Evolutionary conservation across 1,140 invertebrate species (phyloP).

Genomic region (Bombus confusus): DNA sequence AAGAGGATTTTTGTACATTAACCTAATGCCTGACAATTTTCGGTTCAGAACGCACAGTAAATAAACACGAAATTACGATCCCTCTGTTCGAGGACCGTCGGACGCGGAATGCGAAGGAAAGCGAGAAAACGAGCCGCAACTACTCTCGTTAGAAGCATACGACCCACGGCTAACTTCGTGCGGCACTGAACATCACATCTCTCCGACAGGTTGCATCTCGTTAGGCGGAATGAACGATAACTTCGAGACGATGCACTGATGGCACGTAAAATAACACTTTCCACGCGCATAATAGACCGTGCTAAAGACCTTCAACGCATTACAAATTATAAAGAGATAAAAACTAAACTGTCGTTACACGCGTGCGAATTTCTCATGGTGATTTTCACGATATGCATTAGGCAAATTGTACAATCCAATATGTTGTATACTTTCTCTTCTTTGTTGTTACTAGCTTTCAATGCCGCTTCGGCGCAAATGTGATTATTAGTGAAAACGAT

Average conservation of each 20-base stretch:
- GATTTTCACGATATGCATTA: background rate
- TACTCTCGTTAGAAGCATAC: constrained; percentile 51
- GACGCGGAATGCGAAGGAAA: constrained; percentile 33
- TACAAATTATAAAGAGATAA: background rate
- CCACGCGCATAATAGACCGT: background rate
- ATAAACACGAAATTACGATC: constrained; percentile 51
- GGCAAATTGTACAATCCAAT: too few species aligned
- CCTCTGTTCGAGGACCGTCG: constrained; percentile 28
- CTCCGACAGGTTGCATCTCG: constrained; percentile 39
- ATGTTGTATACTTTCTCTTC: too few species aligned
- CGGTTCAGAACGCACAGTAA: constrained; percentile 10
- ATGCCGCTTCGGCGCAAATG: too few species aligned
- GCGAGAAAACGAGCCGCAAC: constrained; percentile 47
- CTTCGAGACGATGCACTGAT: constrained; percentile 33
- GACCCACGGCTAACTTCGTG: constrained; percentile 39
- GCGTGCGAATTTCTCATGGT: background rate
- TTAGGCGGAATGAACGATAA: constrained; percentile 43
- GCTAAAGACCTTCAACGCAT: background rate
- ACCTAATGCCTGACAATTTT: constrained; percentile 36
- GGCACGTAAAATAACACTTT: background rate
- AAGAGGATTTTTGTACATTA: constrained; percentile 32
- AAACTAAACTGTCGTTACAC: background rate
- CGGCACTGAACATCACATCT: constrained; percentile 19
- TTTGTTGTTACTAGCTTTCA: too few species aligned
- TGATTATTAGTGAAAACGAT: too few species aligned